These are phyloP conservation scores for Diplodus puntazzo DNA, from an alignment of 2,797 vertebrate genomes.

Conservation along the genomic window DNA sequence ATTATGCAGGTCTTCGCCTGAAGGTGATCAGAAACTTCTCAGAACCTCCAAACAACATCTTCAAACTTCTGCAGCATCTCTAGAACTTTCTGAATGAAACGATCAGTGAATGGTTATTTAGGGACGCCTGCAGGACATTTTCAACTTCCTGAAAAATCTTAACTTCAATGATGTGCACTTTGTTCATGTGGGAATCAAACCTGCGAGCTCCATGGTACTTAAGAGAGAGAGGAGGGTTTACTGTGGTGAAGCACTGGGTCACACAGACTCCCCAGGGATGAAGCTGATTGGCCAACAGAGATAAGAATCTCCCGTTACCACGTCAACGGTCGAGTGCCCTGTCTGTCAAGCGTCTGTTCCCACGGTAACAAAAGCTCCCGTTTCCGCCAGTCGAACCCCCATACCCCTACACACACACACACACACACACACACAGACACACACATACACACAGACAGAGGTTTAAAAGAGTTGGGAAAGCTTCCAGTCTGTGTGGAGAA, in stretches of 20 bases:
- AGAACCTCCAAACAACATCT: too few species aligned
- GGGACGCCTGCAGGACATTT: too few species aligned
- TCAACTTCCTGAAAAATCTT: too few species aligned
- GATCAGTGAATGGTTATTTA: too few species aligned
- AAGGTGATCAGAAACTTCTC: too few species aligned
- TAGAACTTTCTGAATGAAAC: too few species aligned
- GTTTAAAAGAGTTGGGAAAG: too few species aligned
- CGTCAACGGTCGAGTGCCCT: conserved; percentile 46
- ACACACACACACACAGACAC: conserved; percentile 16
- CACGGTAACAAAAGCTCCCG: conserved; percentile 73
- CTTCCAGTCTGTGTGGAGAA: too few species aligned
- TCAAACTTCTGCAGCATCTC: too few species aligned
- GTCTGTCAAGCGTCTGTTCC: conserved; percentile 72
- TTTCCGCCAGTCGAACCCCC: conserved; percentile 20
- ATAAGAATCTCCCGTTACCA: conserved; percentile 71
- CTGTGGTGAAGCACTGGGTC: conserved; percentile 11
- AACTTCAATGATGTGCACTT: background rate
- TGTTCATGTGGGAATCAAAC: background rate
- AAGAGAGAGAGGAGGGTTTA: background rate
- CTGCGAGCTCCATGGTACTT: background rate
- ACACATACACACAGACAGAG: conserved; percentile 5
- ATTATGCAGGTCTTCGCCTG: too few species aligned
- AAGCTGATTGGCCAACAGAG: conserved; percentile 62
- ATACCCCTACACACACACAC: conserved; percentile 8
- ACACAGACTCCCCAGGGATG: conserved; percentile 31